phyloP scores from a whole-genome alignment of 2,888 invertebrate species.

The Lypha dubia region DNA sequence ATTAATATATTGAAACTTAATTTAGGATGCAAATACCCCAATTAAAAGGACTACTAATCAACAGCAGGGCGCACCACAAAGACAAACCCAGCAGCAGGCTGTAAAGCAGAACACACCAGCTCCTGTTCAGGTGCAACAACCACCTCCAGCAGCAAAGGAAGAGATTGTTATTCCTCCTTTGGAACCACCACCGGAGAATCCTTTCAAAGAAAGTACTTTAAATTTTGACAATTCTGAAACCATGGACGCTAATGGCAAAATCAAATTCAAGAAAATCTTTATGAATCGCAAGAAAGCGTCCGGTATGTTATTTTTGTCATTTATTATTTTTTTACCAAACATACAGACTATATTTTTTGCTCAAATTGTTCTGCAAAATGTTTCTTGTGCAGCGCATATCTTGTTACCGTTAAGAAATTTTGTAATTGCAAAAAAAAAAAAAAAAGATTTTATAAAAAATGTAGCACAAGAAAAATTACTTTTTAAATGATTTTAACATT shows the following conservation, averaged over 20 bases:
- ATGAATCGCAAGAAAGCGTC: constrained; percentile 82
- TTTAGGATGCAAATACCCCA: constrained; percentile 47
- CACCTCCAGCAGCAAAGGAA: not conserved
- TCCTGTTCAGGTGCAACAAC: constrained; percentile 6
- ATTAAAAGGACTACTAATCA: constrained; percentile 25
- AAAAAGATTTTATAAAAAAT: too few relatives aligned
- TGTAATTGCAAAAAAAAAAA: too few relatives aligned
- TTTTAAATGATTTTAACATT: too few relatives aligned
- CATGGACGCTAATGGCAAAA: constrained; percentile 75
- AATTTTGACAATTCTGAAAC: constrained; percentile 62
- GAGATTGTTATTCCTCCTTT: constrained; percentile 15
- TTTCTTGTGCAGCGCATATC: not conserved
- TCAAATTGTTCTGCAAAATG: too few relatives aligned
- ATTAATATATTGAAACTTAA: constrained; percentile 4
- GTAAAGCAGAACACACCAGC: constrained; percentile 40
- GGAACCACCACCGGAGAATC: constrained; percentile 63
- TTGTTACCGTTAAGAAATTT: too few relatives aligned
- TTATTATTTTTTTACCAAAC: not conserved
- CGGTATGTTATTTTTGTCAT: constrained; percentile 74
- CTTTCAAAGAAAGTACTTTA: constrained; percentile 51
- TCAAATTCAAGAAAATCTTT: constrained; percentile 82
- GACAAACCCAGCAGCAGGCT: not conserved
- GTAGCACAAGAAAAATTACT: too few relatives aligned
- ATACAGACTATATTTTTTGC: not conserved
- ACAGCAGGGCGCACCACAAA: constrained; percentile 26